phyloP scores from a whole-genome alignment of 2,797 vertebrate species.

The Cossypha heuglini region DNA sequence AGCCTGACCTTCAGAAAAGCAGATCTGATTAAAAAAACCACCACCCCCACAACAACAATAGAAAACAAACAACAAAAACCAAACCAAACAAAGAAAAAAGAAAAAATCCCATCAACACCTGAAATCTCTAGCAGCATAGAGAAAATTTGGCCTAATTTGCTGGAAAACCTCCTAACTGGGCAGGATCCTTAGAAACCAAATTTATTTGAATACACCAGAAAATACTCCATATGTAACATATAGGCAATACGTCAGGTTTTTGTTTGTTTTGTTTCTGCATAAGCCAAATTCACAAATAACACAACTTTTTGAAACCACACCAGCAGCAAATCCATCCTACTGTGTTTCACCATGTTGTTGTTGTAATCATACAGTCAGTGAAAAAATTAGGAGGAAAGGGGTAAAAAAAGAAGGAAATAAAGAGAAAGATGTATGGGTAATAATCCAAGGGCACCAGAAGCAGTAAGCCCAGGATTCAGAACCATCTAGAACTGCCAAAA shows the following conservation, averaged over 20 bases:
- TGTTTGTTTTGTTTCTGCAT: background rate
- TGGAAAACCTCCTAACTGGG: background rate
- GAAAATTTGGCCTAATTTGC: background rate
- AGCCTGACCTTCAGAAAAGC: background rate
- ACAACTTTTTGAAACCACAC: background rate
- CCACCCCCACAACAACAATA: background rate
- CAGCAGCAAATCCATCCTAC: background rate
- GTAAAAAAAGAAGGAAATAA: too few species aligned
- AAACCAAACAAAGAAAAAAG: background rate
- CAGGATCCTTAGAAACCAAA: background rate
- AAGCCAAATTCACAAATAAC: background rate
- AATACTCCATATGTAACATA: background rate
- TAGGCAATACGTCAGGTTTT: accelerated
- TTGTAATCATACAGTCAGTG: background rate
- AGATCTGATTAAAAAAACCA: background rate
- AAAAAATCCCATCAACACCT: background rate
- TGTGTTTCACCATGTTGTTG: background rate
- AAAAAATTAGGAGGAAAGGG: accelerated
- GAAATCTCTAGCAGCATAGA: background rate
- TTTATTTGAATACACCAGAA: background rate
- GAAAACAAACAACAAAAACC: background rate
- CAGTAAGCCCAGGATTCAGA: background rate
- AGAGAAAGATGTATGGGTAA: background rate
- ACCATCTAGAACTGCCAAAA: background rate
- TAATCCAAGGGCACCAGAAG: background rate